These are phyloP conservation scores for Ennomos erosarius DNA, from an alignment of 2,888 invertebrate species.

Conservation along the genomic window DNA sequence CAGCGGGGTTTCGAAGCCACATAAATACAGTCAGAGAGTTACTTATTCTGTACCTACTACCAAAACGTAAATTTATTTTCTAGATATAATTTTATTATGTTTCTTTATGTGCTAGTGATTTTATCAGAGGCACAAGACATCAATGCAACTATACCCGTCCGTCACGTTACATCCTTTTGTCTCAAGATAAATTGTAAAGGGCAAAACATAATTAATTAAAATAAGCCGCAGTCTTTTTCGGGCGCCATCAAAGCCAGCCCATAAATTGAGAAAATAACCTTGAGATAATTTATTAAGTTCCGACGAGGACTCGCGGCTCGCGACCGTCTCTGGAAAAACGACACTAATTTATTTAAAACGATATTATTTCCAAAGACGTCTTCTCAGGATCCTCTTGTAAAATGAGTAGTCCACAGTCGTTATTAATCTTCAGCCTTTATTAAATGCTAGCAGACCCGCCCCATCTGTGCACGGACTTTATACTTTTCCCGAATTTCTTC, in stretches of 20 bases:
- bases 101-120: too few relatives aligned
- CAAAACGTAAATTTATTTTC: too few relatives aligned
- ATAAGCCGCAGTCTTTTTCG: conserved; percentile 38
- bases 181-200: conserved; percentile 19
- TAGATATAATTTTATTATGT: too few relatives aligned
- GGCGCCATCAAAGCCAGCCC: conserved; percentile 49
- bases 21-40: too few relatives aligned
- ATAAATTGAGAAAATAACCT: conserved; percentile 56
- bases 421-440: conserved; percentile 69
- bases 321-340: conserved; percentile 58
- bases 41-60: too few relatives aligned
- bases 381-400: conserved; percentile 62
- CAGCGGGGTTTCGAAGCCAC: too few relatives aligned
- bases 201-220: conserved; percentile 17
- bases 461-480: too few relatives aligned
- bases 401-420: conserved; percentile 60
- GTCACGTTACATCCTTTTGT: neutral
- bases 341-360: conserved; percentile 69
- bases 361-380: conserved; percentile 66
- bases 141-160: too few relatives aligned
- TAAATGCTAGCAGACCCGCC: conserved; percentile 44
- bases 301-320: conserved; percentile 56
- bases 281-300: conserved; percentile 61
- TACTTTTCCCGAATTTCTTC: too few relatives aligned
- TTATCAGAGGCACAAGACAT: too few relatives aligned